Base-by-base conservation (phyloP, 1,140 invertebrate species). In the Drosophila paulistorum region DNA sequence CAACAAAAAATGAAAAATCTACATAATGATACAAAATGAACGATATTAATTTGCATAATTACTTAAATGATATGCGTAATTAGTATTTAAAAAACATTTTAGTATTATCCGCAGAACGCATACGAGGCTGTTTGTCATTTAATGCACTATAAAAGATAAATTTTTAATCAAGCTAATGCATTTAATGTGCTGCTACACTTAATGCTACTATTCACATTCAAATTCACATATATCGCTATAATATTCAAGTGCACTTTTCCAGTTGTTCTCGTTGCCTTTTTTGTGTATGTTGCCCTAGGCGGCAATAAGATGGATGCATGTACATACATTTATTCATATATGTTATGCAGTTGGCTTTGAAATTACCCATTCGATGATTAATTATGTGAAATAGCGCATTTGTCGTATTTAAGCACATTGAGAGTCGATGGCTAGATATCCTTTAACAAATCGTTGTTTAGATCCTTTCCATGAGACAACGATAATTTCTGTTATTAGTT, bases 101-200 rank as follows among this genome's bases (percentile, higher is more conserved):
- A 10, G 1, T 13, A 48, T 60, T 39, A 42, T 64, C 14, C 37
- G 37, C 37, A 39, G 37, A 11, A 17, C 62, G 7, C 7, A 7
- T 7, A 7, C 58, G 58, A 23, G 45, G 45, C 45, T 51, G 45
- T 26, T 41, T 71, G 42, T 64, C 71, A 57, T 66, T 63, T 58
- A 35, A 59, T 59, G 17, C 33, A 39, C 35, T 37, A 59, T 59
- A 59, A 37, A 58, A 17, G 58, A 65, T 70, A 57, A 74, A 77
- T 74, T 74, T 66, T 74, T 74, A 74, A 77, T 77, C 66, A 70
- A 62, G 62, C 74, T 77, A 74, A 74, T 77, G 66, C 62, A 59
- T 37, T 59, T 59, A 37, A 59, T 59, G 14, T 37, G 30, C 33
- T 37, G 17, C 57, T 11, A 59, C 57, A 59, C 37, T 59, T 59